Base-by-base conservation (phyloP, 2,113 vertebrate genomes). In the Pangasianodon hypophthalmus region DNA sequence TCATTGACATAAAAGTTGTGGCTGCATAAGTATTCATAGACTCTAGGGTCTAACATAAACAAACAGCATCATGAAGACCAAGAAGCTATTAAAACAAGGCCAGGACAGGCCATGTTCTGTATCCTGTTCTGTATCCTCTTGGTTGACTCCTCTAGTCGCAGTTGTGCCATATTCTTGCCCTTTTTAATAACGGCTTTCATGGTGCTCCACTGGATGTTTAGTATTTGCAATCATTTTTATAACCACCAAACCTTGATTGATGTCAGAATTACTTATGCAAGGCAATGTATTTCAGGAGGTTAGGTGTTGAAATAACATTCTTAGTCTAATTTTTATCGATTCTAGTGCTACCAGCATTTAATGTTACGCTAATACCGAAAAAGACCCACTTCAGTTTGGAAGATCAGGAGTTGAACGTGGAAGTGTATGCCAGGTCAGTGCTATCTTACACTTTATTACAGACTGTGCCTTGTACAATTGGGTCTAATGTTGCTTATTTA, bases 311-410 rank as follows among this genome's bases (percentile, higher is more conserved):
- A 73, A 37, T 32, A 37, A 6, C 32, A 41, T 73, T 73, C 6
- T 73, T 19, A 0, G 29, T n/a, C 1, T 24, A 11, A 60, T 62
- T 58, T 46, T 44, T 44, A 21, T 85, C 11, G 0, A 41, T 93
- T 93, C 64, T 80, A 96, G 96, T 96, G 77, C 95, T 96, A 4
- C 96, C 96, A 62, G 95, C 96, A 9, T 96, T 96, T 85, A 96
- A 96, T 37, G 95, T 96, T 0, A 96, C 96, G 2, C 79, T 96
- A 90, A 94, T 91, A 0, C 95, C 95, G 7, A 93, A 29, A 29
- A 94, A 93, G 37, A 19, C 93, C 44, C 95, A 91, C 88, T 89
- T 96, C 64, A 91, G 73, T 64, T 88, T 96, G 85, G 93, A 95
- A 24, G 94, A 95, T 89, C 85, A 4, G 0, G 90, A 94, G 4